Conservation (phyloP, 2,888 invertebrate species). For the Drosophila mimetica region DNA sequence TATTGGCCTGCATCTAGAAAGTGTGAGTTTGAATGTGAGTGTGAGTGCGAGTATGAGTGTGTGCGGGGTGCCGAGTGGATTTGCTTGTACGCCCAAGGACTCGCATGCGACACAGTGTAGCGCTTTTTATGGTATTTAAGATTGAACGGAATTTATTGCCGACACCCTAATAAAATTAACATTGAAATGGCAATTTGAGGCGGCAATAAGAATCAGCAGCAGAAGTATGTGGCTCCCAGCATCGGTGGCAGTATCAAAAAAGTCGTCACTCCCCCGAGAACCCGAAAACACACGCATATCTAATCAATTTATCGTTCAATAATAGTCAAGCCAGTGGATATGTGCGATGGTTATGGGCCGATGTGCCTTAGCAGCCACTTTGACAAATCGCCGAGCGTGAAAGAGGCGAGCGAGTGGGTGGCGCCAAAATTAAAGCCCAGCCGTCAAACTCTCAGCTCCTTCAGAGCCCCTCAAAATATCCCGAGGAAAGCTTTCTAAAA, state of each 20-base stretch:
- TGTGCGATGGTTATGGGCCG: conserved; percentile 19
- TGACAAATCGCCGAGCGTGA: conserved; percentile 69
- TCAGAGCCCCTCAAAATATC: conserved; percentile 11
- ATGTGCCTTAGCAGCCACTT: conserved; percentile 54
- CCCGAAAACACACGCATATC: conserved; percentile 62
- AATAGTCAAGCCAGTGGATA: conserved; percentile 70
- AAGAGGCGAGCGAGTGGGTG: conserved; percentile 5
- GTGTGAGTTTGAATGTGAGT: not conserved
- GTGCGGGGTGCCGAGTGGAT: conserved; percentile 47
- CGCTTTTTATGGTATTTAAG: conserved; percentile 82
- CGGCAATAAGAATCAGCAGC: conserved; percentile 63
- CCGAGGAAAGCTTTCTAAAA: conserved; percentile 8
- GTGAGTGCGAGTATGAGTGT: not conserved
- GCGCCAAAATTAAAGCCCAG: conserved; percentile 42
- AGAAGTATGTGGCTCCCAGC: conserved; percentile 31
- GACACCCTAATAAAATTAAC: conserved; percentile 83
- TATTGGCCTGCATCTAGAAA: conserved; percentile 36
- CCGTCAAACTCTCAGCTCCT: conserved; percentile 22
- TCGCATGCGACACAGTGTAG: conserved; percentile 52
- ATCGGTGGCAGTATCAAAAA: conserved; percentile 32
- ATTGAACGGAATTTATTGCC: conserved; percentile 82
- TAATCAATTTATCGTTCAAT: conserved; percentile 82
- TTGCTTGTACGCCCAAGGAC: conserved; percentile 18
- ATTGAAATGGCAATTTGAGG: conserved; percentile 81
- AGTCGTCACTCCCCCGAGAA: conserved; percentile 43